These are phyloP conservation scores for Oscheius myriophilus DNA, from an alignment of 2,888 invertebrate genomes.

Conservation along the genomic window DNA sequence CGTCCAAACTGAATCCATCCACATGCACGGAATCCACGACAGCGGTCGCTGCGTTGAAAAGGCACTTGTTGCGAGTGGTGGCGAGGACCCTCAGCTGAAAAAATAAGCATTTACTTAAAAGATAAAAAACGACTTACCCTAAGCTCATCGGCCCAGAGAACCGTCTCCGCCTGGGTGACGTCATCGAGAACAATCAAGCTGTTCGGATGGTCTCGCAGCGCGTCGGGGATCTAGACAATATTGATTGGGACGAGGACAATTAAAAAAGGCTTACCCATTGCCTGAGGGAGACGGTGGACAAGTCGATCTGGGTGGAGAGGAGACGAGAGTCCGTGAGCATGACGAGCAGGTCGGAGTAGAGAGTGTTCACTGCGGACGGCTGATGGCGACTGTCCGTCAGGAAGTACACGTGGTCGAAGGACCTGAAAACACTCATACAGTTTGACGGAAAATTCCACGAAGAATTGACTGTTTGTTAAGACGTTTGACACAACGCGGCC, in stretches of 20 bases:
- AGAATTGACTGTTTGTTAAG: too few relatives aligned
- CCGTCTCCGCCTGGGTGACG: slow-evolving; percentile 43
- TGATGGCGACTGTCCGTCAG: slow-evolving; percentile 5
- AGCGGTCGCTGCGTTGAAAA: slow-evolving; percentile 35
- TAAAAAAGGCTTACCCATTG: slow-evolving; percentile 19
- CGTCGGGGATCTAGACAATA: slow-evolving; percentile 39
- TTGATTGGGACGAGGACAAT: not conserved
- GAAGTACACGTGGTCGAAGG: slow-evolving; percentile 22
- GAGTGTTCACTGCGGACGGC: not conserved
- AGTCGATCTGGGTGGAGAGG: slow-evolving; percentile 1
- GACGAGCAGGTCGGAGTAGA: slow-evolving; percentile 42
- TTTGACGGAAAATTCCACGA: too few relatives aligned
- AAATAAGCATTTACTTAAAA: not conserved
- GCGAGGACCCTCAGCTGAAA: slow-evolving; percentile 37
- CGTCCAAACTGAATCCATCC: slow-evolving; percentile 27
- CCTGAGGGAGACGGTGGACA: slow-evolving; percentile 13
- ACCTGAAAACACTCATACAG: slow-evolving; percentile 3
- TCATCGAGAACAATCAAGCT: slow-evolving; percentile 48
- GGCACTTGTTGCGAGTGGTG: slow-evolving; percentile 36
- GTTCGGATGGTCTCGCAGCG: slow-evolving; percentile 46
- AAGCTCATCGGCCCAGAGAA: slow-evolving; percentile 42
- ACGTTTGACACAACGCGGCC: too few relatives aligned
- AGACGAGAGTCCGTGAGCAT: slow-evolving; percentile 34
- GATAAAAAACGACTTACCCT: slow-evolving; percentile 25
- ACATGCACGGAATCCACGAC: slow-evolving; percentile 36